A percentile compares a stretch with the other conserved stretches of the same genome.
These are phyloP conservation scores for Ylistrum balloti DNA, from an alignment of 1,140 invertebrate genomes.

Conservation along the genomic window DNA sequence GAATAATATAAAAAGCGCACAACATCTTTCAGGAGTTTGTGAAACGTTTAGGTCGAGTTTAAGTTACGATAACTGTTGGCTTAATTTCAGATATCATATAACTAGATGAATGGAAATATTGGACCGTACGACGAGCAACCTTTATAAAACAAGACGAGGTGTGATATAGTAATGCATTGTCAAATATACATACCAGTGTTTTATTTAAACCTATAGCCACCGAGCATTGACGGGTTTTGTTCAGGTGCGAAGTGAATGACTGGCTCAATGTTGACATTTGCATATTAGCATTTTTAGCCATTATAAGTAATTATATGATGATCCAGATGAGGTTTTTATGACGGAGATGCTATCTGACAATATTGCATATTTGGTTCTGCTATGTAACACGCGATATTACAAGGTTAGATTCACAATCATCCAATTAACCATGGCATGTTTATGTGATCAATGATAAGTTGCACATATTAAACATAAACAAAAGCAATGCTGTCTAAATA, in stretches of 20 bases:
- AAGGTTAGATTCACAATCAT: background rate
- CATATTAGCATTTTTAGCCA: background rate
- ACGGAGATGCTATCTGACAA: background rate
- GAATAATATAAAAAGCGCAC: background rate
- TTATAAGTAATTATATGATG: background rate
- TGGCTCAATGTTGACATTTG: slow-evolving; percentile 16
- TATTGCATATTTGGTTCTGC: slow-evolving; percentile 7
- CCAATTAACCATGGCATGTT: slow-evolving; percentile 12
- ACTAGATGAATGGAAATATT: background rate
- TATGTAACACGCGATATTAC: slow-evolving; percentile 13
- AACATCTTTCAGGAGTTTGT: too few relatives aligned
- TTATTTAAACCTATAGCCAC: background rate
- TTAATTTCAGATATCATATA: background rate
- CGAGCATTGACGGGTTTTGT: slow-evolving; percentile 4
- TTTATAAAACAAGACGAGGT: background rate
- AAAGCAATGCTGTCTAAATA: slow-evolving; percentile 3
- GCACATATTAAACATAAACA: slow-evolving; percentile 8
- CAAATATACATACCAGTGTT: background rate
- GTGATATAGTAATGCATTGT: background rate
- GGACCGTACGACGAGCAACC: background rate
- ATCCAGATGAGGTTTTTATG: background rate
- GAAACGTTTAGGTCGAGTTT: background rate
- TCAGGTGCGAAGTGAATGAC: slow-evolving; percentile 32
- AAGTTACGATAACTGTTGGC: background rate
- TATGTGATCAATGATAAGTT: background rate